Conservation (phyloP, 2,888 invertebrate genomes). For the Phengaris arion region DNA sequence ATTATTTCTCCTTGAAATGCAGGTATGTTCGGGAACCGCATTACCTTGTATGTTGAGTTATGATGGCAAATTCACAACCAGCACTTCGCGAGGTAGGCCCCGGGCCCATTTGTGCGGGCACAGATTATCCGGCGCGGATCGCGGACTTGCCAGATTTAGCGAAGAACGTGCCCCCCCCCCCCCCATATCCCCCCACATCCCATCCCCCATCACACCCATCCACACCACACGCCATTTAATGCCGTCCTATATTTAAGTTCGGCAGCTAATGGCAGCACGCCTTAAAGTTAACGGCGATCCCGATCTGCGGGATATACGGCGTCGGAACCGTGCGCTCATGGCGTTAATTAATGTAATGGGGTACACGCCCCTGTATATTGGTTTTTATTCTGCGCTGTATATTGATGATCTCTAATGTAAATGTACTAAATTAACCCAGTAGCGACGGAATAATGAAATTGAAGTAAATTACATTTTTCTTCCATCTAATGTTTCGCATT, state of each 20-base stretch:
- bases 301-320: not conserved
- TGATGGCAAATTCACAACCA: not conserved
- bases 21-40: not conserved
- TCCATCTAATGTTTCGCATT: not conserved
- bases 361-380: not conserved
- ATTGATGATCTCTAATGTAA: not conserved
- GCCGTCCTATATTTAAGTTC: constrained; percentile 11
- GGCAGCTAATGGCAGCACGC: constrained; percentile 11
- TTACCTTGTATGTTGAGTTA: not conserved
- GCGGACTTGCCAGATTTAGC: not conserved
- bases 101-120: not conserved
- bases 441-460: not conserved
- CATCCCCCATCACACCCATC: not conserved
- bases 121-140: not conserved
- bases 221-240: not conserved
- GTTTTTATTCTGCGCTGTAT: not conserved
- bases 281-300: constrained; percentile 17
- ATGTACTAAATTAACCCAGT: too few species aligned
- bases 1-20: not conserved
- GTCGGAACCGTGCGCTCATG: not conserved
- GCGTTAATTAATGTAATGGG: not conserved
- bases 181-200: not conserved
- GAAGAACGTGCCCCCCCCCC: not conserved
- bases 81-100: not conserved
- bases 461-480: constrained; percentile 6